Conservation (phyloP, 2,888 invertebrate genomes). For the Eremobia ochroleuca region DNA sequence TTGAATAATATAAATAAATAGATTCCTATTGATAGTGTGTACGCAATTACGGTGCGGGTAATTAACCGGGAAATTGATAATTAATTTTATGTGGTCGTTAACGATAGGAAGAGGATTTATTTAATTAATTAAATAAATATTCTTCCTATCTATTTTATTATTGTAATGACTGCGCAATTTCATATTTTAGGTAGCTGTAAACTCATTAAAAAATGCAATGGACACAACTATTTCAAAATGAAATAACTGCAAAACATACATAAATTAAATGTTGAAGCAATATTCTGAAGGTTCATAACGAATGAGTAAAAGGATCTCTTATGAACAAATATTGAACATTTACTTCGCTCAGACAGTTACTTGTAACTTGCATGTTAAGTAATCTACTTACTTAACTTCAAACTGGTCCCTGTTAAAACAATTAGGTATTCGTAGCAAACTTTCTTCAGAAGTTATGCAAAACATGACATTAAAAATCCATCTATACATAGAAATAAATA, state of each 20-base stretch:
- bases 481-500: not conserved
- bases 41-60: no score
- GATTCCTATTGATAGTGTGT: no score
- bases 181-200: not conserved
- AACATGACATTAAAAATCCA: not conserved
- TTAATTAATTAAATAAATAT: not conserved
- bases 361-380: not conserved
- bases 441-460: not conserved
- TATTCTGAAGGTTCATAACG: not conserved
- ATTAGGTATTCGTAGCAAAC: not conserved
- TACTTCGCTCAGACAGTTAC: not conserved
- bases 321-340: slow-evolving; percentile 18
- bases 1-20: no score
- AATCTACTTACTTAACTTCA: not conserved
- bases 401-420: not conserved
- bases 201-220: slow-evolving; percentile 1
- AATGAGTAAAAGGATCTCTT: not conserved
- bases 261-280: slow-evolving; percentile 19
- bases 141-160: not conserved
- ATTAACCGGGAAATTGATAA: not conserved
- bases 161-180: not conserved
- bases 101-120: no score
- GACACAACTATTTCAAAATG: slow-evolving; percentile 3
- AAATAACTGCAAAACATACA: not conserved
- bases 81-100: not conserved